phyloP scores from a whole-genome alignment of 30 jellyfish, hydroid and myxozoan genomes.

The Clytia hemisphaerica region DNA sequence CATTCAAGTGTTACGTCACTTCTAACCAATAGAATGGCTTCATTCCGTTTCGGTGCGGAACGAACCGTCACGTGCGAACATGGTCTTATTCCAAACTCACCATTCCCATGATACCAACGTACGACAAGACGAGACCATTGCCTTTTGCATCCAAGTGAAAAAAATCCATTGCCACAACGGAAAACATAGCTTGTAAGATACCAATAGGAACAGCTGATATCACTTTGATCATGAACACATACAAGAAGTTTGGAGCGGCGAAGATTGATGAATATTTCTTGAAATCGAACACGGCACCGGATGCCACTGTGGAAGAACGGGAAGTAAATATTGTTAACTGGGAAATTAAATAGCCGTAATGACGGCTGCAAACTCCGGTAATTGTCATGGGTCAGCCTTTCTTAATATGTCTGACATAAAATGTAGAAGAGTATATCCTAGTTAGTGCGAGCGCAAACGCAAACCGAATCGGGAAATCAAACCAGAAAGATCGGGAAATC shows the following conservation, averaged over 20 bases:
- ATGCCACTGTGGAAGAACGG: neutral
- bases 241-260: slow-evolving; percentile 45
- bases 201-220: slow-evolving; percentile 86
- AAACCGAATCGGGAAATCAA: too few relatives aligned
- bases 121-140: slow-evolving; percentile 84
- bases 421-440: too few relatives aligned
- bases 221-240: slow-evolving; percentile 57
- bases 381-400: too few relatives aligned
- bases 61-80: neutral
- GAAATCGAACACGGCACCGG: slow-evolving; percentile 7
- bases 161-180: slow-evolving; percentile 81
- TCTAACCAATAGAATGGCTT: too few relatives aligned
- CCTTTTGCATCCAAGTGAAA: slow-evolving; percentile 78
- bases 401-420: too few relatives aligned
- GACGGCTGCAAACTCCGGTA: too few relatives aligned
- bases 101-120: slow-evolving; percentile 81
- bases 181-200: slow-evolving; percentile 89
- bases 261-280: slow-evolving; percentile 13
- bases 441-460: too few relatives aligned
- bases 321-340: too few relatives aligned
- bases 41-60: too few relatives aligned
- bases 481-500: too few relatives aligned
- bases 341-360: too few relatives aligned
- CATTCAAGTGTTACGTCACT: too few relatives aligned
- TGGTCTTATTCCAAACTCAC: neutral